Percentiles rank a stretch among this genome's conserved stretches.
Conservation (phyloP, 2,797 vertebrate genomes). For the Aselliscus stoliczkanus region DNA sequence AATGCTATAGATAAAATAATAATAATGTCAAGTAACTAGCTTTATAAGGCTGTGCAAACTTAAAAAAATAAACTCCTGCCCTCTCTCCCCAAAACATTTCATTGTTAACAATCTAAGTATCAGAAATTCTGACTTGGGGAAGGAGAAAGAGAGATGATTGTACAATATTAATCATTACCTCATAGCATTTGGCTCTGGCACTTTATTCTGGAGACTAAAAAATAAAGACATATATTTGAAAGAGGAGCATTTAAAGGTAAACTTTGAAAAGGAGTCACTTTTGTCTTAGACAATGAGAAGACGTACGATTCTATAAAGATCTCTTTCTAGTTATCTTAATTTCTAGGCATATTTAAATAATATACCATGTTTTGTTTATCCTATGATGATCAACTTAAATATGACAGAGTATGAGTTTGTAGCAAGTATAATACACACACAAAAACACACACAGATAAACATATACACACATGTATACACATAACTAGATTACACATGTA, state of each 20-base stretch:
- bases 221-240: not conserved
- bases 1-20: not conserved
- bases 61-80: not conserved
- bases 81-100: not conserved
- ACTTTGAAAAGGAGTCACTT: not conserved
- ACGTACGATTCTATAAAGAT: not conserved
- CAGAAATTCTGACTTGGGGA: not conserved
- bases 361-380: not conserved
- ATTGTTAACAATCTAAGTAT: not conserved
- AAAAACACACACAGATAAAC: not conserved
- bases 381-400: not conserved
- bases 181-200: not conserved
- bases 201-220: not conserved
- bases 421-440: not conserved
- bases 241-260: not conserved
- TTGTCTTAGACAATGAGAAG: not conserved
- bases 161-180: not conserved
- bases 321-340: not conserved
- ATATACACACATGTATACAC: not conserved
- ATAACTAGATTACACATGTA: not conserved
- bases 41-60: not conserved
- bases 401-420: not conserved
- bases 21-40: not conserved
- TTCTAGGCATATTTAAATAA: conserved; percentile 10
- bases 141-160: not conserved